Evolutionary conservation across 2,113 vertebrate species (phyloP).

Genomic region (Micronisus gabar): DNA sequence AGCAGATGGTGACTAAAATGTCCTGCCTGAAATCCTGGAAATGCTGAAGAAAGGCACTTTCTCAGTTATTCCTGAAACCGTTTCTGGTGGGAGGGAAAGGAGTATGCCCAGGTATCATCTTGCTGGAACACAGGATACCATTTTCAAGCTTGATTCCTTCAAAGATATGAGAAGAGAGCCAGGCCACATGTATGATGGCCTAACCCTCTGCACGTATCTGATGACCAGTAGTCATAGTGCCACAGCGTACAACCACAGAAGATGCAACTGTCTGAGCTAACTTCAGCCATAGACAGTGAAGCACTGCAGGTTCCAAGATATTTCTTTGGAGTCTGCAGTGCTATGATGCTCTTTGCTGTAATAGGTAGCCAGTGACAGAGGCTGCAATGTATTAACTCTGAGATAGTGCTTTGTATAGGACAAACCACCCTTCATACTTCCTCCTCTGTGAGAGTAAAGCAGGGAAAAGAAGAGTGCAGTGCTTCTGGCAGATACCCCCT

Average conservation of each 20-base stretch:
- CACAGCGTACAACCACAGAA: neutral
- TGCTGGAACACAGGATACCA: neutral
- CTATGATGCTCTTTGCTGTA: neutral
- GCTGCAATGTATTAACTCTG: neutral
- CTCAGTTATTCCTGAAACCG: neutral
- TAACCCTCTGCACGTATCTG: neutral
- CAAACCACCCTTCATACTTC: neutral
- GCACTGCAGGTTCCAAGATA: neutral
- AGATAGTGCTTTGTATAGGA: neutral
- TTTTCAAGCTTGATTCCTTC: neutral
- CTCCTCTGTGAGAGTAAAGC: neutral
- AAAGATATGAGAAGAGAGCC: neutral
- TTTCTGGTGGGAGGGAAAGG: neutral
- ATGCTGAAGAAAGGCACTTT: neutral
- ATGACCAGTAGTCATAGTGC: neutral
- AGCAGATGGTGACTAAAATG: neutral
- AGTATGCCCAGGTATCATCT: neutral
- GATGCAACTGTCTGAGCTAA: neutral
- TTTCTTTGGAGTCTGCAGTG: neutral
- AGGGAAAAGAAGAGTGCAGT: neutral
- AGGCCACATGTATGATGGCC: rapidly evolving
- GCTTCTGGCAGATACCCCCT: neutral
- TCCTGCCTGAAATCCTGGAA: neutral
- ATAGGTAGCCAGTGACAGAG: neutral
- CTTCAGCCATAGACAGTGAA: neutral